These are phyloP conservation scores for Acrocephalus arundinaceus DNA, from an alignment of 2,113 vertebrate species.

Conservation along the genomic window DNA sequence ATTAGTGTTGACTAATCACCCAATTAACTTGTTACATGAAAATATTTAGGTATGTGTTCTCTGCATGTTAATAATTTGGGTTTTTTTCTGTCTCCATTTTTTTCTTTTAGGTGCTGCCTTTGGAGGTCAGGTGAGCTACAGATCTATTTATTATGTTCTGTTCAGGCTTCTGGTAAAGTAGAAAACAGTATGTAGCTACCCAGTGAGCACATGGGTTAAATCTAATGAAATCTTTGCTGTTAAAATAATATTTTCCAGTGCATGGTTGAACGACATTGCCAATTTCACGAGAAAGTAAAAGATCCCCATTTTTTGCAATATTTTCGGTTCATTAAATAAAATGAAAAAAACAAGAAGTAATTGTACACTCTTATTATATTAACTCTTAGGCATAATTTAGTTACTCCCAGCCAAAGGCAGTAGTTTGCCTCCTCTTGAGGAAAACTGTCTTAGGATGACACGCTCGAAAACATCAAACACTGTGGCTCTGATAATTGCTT, in stretches of 20 bases:
- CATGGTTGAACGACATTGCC: neutral
- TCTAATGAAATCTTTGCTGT: neutral
- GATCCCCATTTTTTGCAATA: neutral
- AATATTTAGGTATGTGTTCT: neutral
- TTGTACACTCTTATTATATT: neutral
- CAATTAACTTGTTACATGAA: neutral
- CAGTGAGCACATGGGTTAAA: neutral
- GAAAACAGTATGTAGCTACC: neutral
- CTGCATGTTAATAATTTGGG: neutral
- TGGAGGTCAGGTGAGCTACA: slow-evolving; percentile 36
- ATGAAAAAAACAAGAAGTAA: neutral
- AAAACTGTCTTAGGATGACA: neutral
- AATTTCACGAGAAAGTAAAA: neutral
- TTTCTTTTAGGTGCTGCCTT: slow-evolving; percentile 6
- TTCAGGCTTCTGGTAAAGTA: neutral
- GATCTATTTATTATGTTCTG: neutral
- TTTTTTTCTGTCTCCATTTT: neutral
- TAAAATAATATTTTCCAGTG: slow-evolving; percentile 9
- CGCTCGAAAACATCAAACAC: neutral
- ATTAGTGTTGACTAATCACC: neutral
- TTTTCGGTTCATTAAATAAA: slow-evolving; percentile 10
- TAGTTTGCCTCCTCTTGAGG: neutral
- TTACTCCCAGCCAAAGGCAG: neutral
- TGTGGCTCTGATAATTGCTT: neutral
- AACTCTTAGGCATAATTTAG: neutral